Evolutionary conservation across 2,113 vertebrate genomes (phyloP), one percentile per base, ranked within the genome.

Genomic region (Scomber colias): DNA sequence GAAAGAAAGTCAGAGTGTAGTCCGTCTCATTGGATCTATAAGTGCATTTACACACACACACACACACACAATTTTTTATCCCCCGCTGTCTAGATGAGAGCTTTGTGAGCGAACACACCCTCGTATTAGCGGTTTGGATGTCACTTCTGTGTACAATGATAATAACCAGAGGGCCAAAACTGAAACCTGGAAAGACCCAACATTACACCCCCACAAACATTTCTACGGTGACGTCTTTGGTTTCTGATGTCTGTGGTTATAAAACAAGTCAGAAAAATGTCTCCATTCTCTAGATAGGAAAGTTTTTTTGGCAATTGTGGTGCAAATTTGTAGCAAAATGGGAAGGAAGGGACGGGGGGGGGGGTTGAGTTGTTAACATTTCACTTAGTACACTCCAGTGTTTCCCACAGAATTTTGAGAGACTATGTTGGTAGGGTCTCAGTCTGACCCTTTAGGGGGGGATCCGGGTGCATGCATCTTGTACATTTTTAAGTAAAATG

Each of bases 81-180:
- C 19, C 54, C 54, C 5, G 1, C 31, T 30, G 44, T 50, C 16
- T 27, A 12, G 13, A 67, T 21, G 57, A 72, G 31, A 70, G 44
- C 75, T 79, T 69, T 78, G 31, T 76, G 74, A 51, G 50, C 0
- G 19, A 49, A 87, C 80, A 75, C 77, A 49, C 71, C 76, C 86
- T 81, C n/a, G 10, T 49, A 1, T 54, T 53, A 7, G 24, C 50
- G 56, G 46, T 75, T 79, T 71, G 11, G 66, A 8, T 78, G 67
- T 82, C 80, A 65, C 53, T 27, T 44, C 44, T 14, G 35, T 60
- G 30, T 73, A 86, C 56, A 71, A 79, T 76, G 64, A 54, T n/a
- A 54, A 77, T 81, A 55, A 74, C 84, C 73, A 3, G 15, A 73
- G 62, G 75, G 84, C 51, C 54, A 30, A 71, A 87, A 61, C 55